Conservation (phyloP, 1,140 invertebrate genomes). For the Pseudomyrmex concolor region DNA sequence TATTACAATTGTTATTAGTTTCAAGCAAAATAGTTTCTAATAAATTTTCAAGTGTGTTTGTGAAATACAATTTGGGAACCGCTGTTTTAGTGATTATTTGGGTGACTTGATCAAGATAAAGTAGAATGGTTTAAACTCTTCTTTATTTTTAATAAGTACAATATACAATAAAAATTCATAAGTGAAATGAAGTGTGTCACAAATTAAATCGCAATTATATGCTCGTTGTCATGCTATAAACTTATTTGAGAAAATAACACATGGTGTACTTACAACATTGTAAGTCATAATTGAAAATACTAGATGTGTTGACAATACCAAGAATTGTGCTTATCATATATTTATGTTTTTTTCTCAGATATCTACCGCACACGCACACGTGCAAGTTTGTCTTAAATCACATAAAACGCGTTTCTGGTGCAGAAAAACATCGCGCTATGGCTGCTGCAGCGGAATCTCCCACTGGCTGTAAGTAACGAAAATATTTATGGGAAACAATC, state of each 20-base stretch:
- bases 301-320: background rate
- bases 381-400: background rate
- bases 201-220: too few species aligned
- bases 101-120: too few species aligned
- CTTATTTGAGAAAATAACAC: too few species aligned
- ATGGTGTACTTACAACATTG: background rate
- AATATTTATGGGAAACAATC: background rate
- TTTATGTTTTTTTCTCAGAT: background rate
- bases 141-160: too few species aligned
- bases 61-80: background rate
- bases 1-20: background rate
- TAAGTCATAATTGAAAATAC: background rate
- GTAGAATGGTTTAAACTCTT: too few species aligned
- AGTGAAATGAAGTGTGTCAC: too few species aligned
- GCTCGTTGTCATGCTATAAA: too few species aligned
- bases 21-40: background rate
- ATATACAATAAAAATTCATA: too few species aligned
- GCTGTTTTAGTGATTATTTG: background rate
- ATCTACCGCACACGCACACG: too few species aligned
- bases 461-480: constrained; percentile 73
- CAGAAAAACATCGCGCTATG: constrained; percentile 66
- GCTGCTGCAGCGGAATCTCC: constrained; percentile 75
- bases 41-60: background rate
- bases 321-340: background rate
- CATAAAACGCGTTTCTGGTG: constrained; percentile 36